Percentiles rank a stretch among this genome's conserved stretches.
Conservation (phyloP, 2,888 invertebrate species). For the Pandemis corylana region DNA sequence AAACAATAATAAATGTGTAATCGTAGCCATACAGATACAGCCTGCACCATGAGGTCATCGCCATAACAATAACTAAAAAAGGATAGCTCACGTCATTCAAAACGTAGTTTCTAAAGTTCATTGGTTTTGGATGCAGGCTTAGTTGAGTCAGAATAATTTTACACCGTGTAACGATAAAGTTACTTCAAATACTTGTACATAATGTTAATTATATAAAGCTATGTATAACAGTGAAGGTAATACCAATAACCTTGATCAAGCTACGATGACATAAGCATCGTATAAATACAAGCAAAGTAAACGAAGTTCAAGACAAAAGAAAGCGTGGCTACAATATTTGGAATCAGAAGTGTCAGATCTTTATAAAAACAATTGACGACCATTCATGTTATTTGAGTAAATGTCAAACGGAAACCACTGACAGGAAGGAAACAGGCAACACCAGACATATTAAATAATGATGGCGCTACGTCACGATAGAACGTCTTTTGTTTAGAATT, state of each 20-base stretch:
- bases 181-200: not conserved
- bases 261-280: not conserved
- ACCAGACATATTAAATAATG: not conserved
- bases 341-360: not conserved
- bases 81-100: constrained; percentile 32
- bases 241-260: not conserved
- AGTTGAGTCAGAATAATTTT: constrained; percentile 27
- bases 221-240: too few relatives aligned
- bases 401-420: not conserved
- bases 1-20: not conserved
- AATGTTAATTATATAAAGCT: not conserved
- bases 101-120: constrained; percentile 35
- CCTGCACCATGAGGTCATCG: constrained; percentile 27
- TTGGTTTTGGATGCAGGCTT: constrained; percentile 20
- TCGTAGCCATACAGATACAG: not conserved
- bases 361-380: not conserved
- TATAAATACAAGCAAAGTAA: not conserved
- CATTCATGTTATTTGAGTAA: not conserved
- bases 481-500: constrained; percentile 31
- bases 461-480: constrained; percentile 17
- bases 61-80: constrained; percentile 12
- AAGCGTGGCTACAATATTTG: not conserved
- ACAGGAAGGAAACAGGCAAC: not conserved
- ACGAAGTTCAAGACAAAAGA: not conserved
- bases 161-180: not conserved